Evolutionary conservation across 2,797 vertebrate genomes (phyloP).

Genomic region (Lagocephalus sceleratus): DNA sequence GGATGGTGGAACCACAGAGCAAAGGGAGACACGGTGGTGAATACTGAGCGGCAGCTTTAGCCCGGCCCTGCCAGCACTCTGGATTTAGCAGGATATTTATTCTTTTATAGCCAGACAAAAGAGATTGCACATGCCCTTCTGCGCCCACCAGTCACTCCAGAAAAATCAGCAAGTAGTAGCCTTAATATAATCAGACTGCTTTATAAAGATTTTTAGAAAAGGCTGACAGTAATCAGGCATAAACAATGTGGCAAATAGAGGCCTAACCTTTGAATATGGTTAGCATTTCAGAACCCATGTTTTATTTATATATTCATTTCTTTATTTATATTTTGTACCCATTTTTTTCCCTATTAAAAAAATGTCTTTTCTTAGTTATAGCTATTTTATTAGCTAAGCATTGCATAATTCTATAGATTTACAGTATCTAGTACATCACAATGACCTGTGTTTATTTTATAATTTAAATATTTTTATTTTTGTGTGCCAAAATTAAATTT

Average conservation of each 20-base stretch:
- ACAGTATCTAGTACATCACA: too few relatives aligned
- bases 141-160: slow-evolving; percentile 52
- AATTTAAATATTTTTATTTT: neutral
- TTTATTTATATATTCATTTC: slow-evolving; percentile 7
- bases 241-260: slow-evolving; percentile 54
- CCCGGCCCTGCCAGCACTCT: slow-evolving; percentile 67
- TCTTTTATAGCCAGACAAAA: slow-evolving; percentile 82
- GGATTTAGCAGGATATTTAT: slow-evolving; percentile 81
- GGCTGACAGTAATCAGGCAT: slow-evolving; percentile 48
- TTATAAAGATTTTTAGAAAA: slow-evolving; percentile 54
- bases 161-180: slow-evolving; percentile 61
- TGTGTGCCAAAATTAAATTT: too few relatives aligned
- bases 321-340: neutral
- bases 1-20: slow-evolving; percentile 70
- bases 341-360: neutral
- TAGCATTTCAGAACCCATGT: slow-evolving; percentile 1
- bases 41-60: slow-evolving; percentile 81
- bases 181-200: slow-evolving; percentile 65
- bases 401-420: too few relatives aligned
- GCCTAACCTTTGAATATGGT: slow-evolving; percentile 29
- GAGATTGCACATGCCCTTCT: slow-evolving; percentile 75
- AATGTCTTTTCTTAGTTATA: too few relatives aligned
- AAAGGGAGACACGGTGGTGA: slow-evolving; percentile 73
- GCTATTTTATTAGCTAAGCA: neutral
- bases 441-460: neutral